phyloP scores from a whole-genome alignment of 1,140 invertebrate genomes.

The Himalopsyche phryganea region DNA sequence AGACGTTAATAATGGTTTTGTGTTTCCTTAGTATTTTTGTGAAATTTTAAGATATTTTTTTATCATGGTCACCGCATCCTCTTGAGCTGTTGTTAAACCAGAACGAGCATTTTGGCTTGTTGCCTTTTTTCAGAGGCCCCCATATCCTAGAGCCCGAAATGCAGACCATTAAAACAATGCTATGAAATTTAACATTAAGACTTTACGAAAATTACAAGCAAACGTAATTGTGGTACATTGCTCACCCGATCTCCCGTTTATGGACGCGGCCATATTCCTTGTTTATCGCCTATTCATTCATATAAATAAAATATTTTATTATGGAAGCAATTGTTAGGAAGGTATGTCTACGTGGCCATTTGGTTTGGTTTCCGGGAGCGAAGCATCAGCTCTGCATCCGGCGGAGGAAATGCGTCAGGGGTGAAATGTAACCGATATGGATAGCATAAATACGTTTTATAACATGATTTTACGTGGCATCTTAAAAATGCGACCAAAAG shows the following conservation, averaged over 20 bases:
- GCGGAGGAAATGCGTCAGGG: too few species aligned
- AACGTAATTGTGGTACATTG: conserved; percentile 29
- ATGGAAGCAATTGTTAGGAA: conserved; percentile 19
- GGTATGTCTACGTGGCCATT: conserved; percentile 3
- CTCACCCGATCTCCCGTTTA: conserved; percentile 20
- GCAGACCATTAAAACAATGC: conserved; percentile 32
- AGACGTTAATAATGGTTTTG: too few species aligned
- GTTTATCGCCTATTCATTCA: conserved; percentile 33
- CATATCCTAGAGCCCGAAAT: neutral
- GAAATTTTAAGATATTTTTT: neutral
- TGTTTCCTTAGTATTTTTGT: too few species aligned
- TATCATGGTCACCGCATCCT: conserved; percentile 1
- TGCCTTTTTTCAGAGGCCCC: conserved; percentile 14
- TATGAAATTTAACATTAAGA: conserved; percentile 34
- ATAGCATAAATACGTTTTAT: neutral
- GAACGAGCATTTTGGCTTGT: conserved; percentile 7
- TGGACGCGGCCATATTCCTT: conserved; percentile 3
- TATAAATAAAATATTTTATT: conserved; percentile 35
- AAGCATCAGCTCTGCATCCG: too few species aligned
- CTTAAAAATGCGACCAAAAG: neutral
- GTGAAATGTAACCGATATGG: too few species aligned
- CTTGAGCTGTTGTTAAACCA: neutral
- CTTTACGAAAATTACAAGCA: conserved; percentile 34
- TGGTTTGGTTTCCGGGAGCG: conserved; percentile 2
- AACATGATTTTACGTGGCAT: neutral